Percentiles rank a stretch among this genome's conserved stretches.
Evolutionary conservation across 2,113 vertebrate genomes (phyloP).

Genomic region (Calyptommatus sinebrachiatus): DNA sequence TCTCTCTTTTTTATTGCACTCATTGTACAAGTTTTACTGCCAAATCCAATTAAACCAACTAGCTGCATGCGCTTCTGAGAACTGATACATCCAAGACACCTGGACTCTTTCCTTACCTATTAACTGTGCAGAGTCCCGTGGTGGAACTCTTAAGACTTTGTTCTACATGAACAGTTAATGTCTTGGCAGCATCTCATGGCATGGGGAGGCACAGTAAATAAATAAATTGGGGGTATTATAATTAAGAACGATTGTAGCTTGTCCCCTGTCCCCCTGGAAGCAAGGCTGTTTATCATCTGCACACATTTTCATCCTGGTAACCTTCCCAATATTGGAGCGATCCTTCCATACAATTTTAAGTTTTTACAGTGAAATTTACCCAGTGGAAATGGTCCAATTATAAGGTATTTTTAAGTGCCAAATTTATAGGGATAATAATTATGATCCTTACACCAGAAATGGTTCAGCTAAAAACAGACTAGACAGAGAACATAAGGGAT

Average conservation of each 20-base stretch:
- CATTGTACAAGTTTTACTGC: not conserved
- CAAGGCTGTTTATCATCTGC: not conserved
- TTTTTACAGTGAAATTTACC: not conserved
- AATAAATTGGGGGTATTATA: not conserved
- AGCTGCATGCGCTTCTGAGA: not conserved
- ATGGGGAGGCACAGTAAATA: not conserved
- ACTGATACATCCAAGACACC: not conserved
- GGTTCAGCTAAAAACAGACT: too few relatives aligned
- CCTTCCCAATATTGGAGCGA: not conserved
- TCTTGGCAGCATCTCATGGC: slow-evolving; percentile 1
- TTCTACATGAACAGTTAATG: slow-evolving; percentile 1
- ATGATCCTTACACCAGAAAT: not conserved
- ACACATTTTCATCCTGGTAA: not conserved
- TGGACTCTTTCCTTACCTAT: slow-evolving; percentile 14
- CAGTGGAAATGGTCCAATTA: not conserved
- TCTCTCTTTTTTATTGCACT: not conserved
- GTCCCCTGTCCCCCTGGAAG: not conserved
- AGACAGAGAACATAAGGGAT: not conserved
- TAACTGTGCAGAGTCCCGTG: not conserved
- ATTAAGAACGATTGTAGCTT: not conserved
- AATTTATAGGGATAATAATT: not conserved
- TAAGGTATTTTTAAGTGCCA: not conserved
- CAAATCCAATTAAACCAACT: not conserved
- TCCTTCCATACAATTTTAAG: not conserved
- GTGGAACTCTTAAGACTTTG: slow-evolving; percentile 6